Percentiles rank a stretch among this genome's conserved stretches.
Evolutionary conservation across 2,797 vertebrate species (phyloP).

Genomic region (Mallotus villosus): DNA sequence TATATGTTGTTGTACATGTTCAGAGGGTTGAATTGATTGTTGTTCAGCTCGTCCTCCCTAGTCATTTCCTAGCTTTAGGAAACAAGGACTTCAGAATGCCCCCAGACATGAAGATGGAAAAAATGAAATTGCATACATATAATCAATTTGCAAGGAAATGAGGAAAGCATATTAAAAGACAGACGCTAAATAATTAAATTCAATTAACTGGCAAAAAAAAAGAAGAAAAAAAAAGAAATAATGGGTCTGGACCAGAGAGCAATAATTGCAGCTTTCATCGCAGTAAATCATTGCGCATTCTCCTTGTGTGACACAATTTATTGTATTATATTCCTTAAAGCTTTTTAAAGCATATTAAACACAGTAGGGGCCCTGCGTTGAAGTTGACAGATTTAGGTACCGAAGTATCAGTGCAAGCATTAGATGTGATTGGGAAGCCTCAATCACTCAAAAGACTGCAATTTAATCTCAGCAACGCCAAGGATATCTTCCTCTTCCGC

Average conservation of each 20-base stretch:
- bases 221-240: constrained; percentile 50
- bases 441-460: constrained; percentile 58
- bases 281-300: constrained; percentile 61
- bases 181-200: constrained; percentile 76
- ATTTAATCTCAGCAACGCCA: constrained; percentile 56
- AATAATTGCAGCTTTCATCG: constrained; percentile 64
- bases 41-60: neutral
- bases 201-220: constrained; percentile 68
- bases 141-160: constrained; percentile 72
- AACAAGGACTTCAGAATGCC: constrained; percentile 19
- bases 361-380: constrained; percentile 32
- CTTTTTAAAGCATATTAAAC: constrained; percentile 51
- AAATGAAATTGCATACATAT: constrained; percentile 50
- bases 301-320: constrained; percentile 57
- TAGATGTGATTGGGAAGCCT: constrained; percentile 60
- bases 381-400: constrained; percentile 50
- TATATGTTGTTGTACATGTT: neutral
- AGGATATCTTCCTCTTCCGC: constrained; percentile 25
- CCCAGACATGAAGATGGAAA: constrained; percentile 48
- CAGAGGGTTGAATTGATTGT: neutral
- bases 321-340: constrained; percentile 54
- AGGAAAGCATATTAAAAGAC: constrained; percentile 71
- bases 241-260: constrained; percentile 50
- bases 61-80: neutral
- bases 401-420: constrained; percentile 61